These are phyloP conservation scores for Leptopilina clavipes DNA, from an alignment of 1,140 invertebrate genomes.

Conservation along the genomic window DNA sequence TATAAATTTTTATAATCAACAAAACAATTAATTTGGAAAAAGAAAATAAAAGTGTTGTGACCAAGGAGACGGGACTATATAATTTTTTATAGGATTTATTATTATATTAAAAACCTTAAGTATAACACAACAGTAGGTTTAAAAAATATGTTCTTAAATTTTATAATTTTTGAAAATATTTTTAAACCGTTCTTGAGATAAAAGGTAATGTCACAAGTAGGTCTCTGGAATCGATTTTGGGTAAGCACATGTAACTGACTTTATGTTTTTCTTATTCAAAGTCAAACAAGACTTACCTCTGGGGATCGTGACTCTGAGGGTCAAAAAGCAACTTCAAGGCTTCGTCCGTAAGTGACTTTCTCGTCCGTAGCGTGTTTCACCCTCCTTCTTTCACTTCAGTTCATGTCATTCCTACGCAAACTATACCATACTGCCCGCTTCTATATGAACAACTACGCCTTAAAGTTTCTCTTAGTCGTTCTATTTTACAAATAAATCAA, in stretches of 20 bases:
- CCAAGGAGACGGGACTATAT: no score
- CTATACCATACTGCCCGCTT: neutral
- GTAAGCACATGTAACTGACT: constrained; percentile 1
- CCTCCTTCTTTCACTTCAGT: neutral
- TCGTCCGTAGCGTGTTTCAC: neutral
- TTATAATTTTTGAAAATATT: no score
- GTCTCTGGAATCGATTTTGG: neutral
- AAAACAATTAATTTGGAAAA: no score
- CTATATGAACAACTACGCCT: neutral
- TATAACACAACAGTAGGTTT: no score
- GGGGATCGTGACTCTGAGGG: neutral
- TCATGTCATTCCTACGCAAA: constrained; percentile 18
- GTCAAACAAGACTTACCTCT: constrained; percentile 10
- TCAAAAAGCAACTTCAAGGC: constrained; percentile 7
- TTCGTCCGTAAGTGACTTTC: constrained; percentile 2
- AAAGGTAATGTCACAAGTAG: neutral
- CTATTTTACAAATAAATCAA: constrained; percentile 13
- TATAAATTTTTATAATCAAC: no score
- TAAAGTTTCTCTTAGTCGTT: neutral
- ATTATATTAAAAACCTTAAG: no score
- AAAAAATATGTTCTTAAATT: no score
- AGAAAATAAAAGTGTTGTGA: no score
- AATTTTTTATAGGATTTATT: no score
- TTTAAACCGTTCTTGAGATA: no score
- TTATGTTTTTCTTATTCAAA: constrained; percentile 17